Percentiles rank a stretch among this genome's conserved stretches.
Conservation (phyloP, 1,140 invertebrate species). For the Doryteuthis pealeii region DNA sequence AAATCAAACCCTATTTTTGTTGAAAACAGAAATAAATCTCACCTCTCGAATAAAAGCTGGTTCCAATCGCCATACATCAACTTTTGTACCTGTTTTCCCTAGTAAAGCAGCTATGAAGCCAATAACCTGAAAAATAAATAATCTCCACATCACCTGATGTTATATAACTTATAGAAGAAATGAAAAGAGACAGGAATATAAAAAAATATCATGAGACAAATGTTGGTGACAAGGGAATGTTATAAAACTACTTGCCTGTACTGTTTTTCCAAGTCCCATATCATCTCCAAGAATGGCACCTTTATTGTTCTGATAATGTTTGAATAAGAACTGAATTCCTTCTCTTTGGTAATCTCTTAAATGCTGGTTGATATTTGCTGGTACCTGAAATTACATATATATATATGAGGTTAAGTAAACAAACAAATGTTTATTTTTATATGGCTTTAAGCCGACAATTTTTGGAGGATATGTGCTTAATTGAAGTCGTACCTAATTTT, state of each 20-base stretch:
- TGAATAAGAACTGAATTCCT: slow-evolving; percentile 53
- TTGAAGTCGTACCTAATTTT: no score
- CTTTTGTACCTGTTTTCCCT: slow-evolving; percentile 47
- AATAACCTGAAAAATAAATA: slow-evolving; percentile 47
- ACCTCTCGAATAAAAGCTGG: slow-evolving; percentile 55
- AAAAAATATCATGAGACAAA: no score
- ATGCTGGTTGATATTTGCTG: slow-evolving; percentile 51
- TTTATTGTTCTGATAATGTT: slow-evolving; percentile 39
- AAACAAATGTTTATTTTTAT: no score
- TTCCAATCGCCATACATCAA: slow-evolving; percentile 43
- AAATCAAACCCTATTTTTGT: no score
- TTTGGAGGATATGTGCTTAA: no score
- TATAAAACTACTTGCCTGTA: slow-evolving; percentile 41
- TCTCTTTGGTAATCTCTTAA: slow-evolving; percentile 56
- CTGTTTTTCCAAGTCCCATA: slow-evolving; percentile 58
- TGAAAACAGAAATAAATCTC: neutral
- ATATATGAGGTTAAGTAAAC: no score
- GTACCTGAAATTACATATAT: slow-evolving; percentile 42
- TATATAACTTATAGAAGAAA: no score
- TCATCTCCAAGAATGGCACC: slow-evolving; percentile 57
- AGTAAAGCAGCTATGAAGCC: slow-evolving; percentile 52
- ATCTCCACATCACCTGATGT: neutral
- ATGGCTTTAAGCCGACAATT: no score
- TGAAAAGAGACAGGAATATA: no score
- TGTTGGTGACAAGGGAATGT: no score